Evolutionary conservation across 1,140 invertebrate genomes (phyloP).

Genomic region (Ceratina australensis): DNA sequence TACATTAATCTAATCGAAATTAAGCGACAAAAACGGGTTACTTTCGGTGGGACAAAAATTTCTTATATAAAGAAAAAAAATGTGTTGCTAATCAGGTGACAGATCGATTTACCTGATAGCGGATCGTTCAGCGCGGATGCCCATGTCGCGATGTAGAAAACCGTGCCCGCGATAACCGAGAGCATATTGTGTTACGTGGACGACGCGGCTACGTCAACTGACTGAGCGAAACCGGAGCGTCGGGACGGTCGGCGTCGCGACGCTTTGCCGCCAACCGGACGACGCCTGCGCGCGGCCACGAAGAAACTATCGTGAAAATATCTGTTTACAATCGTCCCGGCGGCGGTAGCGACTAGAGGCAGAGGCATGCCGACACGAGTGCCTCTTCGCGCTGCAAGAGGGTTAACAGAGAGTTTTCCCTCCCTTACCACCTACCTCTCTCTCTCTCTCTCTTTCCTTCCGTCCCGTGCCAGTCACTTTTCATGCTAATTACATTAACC

Average conservation of each 20-base stretch:
- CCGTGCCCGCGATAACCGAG: conserved; percentile 69
- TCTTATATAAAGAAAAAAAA: background rate
- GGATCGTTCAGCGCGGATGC: conserved; percentile 74
- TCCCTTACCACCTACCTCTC: background rate
- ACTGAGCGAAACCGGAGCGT: conserved; percentile 40
- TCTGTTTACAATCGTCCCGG: conserved; percentile 39
- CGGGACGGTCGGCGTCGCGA: conserved; percentile 41
- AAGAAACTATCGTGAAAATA: conserved; percentile 24
- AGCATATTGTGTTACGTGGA: conserved; percentile 73
- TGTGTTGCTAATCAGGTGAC: background rate
- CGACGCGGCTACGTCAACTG: conserved; percentile 78
- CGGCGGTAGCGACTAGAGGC: background rate
- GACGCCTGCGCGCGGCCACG: conserved; percentile 34
- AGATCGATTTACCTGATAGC: conserved; percentile 71
- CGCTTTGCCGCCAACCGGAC: conserved; percentile 66
- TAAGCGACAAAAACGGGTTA: too few species aligned
- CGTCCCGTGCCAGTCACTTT: background rate
- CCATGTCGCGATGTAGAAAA: conserved; percentile 72
- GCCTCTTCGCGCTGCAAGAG: conserved; percentile 3
- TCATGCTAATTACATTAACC: conserved; percentile 24
- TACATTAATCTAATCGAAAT: too few species aligned
- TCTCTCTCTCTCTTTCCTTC: background rate
- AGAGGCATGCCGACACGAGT: background rate
- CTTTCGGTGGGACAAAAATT: background rate
- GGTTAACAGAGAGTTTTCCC: background rate